Base-by-base conservation (phyloP, 2,888 invertebrate species). In the Asteroscopus sphinx region DNA sequence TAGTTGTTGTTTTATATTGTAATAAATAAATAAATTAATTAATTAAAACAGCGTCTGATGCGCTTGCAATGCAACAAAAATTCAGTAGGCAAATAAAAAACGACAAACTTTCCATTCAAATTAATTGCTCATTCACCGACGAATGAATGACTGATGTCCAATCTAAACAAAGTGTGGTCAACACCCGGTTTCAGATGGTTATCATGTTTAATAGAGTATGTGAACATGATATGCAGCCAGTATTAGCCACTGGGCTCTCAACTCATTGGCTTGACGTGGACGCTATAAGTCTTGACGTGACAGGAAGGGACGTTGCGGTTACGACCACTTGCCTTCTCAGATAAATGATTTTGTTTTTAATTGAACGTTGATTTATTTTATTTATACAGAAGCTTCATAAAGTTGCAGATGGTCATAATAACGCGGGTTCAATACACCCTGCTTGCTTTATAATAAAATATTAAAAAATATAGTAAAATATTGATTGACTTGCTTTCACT, bases 121-220 rank as follows among this genome's bases (percentile, higher is more conserved):
- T 28, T 28, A 21, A 36, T 41, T 54, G 67, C 42, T 60, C 61
- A 62, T 53, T 64, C 52, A 64, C 42, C 17, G 32, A 42, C 44
- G 35, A 55, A 61, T 32, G 54, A 61, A 49, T 62, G 62, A 28
- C 32, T 55, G 42, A 46, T 63, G 55, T 61, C 46, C 48, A 59
- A 57, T 65, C 63, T 54, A 74, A 71, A 76, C 69, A 74, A 78
- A 74, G 69, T 85, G 87, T 77, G 87, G 87, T 90, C 77, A 82
- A 76, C 80, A 77, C 78, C 73, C 80, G 76, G 77, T 84, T 70
- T 73, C 78, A 57, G 62, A 71, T 73, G 63, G 61, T 76, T 68
- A 68, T 76, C 71, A 82, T 84, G 89, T 83, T 87, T 87, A 90
- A 89, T 87, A 86, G 86, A 77, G 82, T 90, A 86, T 88, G 84